phyloP scores from a whole-genome alignment of 2,113 vertebrate genomes.

The Romanogobio albipinnatus region DNA sequence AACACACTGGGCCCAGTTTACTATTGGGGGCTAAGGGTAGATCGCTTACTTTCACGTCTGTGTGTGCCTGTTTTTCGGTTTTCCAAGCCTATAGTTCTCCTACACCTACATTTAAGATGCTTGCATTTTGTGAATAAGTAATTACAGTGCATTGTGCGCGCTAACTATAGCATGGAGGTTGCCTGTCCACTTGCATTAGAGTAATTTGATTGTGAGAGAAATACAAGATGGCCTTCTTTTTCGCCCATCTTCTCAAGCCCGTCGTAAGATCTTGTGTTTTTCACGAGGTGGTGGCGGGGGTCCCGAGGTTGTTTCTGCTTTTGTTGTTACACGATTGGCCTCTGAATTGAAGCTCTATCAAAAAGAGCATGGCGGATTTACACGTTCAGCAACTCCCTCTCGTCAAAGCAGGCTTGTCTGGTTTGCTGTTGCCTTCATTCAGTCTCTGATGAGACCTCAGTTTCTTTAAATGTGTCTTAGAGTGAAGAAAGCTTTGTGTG shows the following conservation, averaged over 20 bases:
- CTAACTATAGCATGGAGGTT: slow-evolving; percentile 60
- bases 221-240: slow-evolving; percentile 59
- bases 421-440: slow-evolving; percentile 56
- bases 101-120: slow-evolving; percentile 65
- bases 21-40: slow-evolving; percentile 41
- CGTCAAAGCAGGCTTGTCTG: slow-evolving; percentile 68
- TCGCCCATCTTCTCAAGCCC: slow-evolving; percentile 47
- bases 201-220: slow-evolving; percentile 62
- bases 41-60: slow-evolving; percentile 51
- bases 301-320: slow-evolving; percentile 55
- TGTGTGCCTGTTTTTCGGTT: slow-evolving; percentile 46
- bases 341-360: slow-evolving; percentile 68
- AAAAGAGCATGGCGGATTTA: slow-evolving; percentile 70
- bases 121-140: slow-evolving; percentile 70
- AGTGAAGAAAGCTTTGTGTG: slow-evolving; percentile 50
- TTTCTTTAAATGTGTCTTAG: slow-evolving; percentile 51
- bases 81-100: slow-evolving; percentile 58
- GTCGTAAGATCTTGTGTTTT: slow-evolving; percentile 57
- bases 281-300: slow-evolving; percentile 41
- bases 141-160: slow-evolving; percentile 61
- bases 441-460: slow-evolving; percentile 49
- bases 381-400: slow-evolving; percentile 67
- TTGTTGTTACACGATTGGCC: slow-evolving; percentile 64
- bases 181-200: slow-evolving; percentile 70
- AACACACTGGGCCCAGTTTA: slow-evolving; percentile 42